Conservation (phyloP, 2,888 invertebrate genomes). For the Andrena fulva region DNA sequence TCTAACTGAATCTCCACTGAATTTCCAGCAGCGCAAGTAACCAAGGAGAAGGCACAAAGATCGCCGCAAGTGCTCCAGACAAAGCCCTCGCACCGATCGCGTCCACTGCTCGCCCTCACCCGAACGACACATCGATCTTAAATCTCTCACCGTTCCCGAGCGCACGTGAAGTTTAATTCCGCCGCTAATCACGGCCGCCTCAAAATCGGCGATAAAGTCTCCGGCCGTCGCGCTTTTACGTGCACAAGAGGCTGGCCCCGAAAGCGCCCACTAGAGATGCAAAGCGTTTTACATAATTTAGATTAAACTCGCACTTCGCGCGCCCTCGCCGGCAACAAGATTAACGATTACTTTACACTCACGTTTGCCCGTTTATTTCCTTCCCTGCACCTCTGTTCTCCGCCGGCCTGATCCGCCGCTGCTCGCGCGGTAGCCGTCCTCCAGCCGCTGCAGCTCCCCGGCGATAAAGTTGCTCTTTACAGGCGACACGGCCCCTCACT, state of each 20-base stretch:
- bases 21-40: too few relatives aligned
- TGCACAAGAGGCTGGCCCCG: constrained; percentile 9
- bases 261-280: constrained; percentile 61
- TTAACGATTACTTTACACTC: constrained; percentile 75
- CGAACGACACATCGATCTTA: too few relatives aligned
- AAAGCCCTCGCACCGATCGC: too few relatives aligned
- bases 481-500: constrained; percentile 51
- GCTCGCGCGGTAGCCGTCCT: not conserved
- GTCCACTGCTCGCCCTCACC: too few relatives aligned
- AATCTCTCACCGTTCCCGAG: not conserved
- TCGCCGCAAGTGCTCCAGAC: too few relatives aligned
- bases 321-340: constrained; percentile 66
- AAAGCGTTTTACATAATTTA: constrained; percentile 75
- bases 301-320: constrained; percentile 72
- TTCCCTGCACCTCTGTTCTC: not conserved
- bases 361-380: constrained; percentile 50
- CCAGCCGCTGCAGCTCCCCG: constrained; percentile 6
- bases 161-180: constrained; percentile 19
- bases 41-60: too few relatives aligned
- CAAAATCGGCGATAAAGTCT: constrained; percentile 46
- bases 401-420: not conserved
- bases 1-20: too few relatives aligned
- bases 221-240: constrained; percentile 18
- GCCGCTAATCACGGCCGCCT: constrained; percentile 35
- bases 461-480: constrained; percentile 52